Evolutionary conservation across 1,140 invertebrate species (phyloP).

Genomic region (Nixonia krombeini): DNA sequence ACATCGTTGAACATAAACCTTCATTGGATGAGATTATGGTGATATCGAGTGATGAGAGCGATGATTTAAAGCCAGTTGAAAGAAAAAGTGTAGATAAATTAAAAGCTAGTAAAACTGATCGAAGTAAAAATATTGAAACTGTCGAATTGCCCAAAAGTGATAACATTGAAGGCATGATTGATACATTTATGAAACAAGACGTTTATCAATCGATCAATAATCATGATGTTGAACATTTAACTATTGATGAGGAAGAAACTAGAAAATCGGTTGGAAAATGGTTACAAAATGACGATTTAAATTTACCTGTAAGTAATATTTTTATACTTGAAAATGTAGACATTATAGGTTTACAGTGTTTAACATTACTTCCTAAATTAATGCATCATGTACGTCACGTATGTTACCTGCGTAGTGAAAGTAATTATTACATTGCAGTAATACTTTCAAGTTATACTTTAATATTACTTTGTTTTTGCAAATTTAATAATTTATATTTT

Average conservation of each 20-base stretch:
- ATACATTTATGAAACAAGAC: constrained; percentile 68
- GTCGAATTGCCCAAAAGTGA: constrained; percentile 42
- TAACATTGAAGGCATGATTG: constrained; percentile 70
- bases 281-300: constrained; percentile 51
- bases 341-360: neutral
- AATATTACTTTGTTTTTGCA: neutral
- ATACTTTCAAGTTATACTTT: neutral
- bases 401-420: too few species aligned
- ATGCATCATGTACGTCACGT: too few species aligned
- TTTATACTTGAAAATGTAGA: neutral
- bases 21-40: constrained; percentile 54
- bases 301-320: constrained; percentile 19
- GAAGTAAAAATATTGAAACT: too few species aligned
- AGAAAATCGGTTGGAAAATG: constrained; percentile 58
- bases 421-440: too few species aligned
- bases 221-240: constrained; percentile 30
- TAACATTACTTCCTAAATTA: too few species aligned
- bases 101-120: constrained; percentile 2
- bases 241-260: constrained; percentile 54
- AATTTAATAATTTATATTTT: neutral
- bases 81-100: constrained; percentile 12
- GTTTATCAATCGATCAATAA: constrained; percentile 59
- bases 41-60: constrained; percentile 63
- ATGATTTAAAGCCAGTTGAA: constrained; percentile 41
- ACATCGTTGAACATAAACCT: constrained; percentile 47